Base-by-base conservation (phyloP, 2,113 vertebrate species). In the Scomber japonicus region DNA sequence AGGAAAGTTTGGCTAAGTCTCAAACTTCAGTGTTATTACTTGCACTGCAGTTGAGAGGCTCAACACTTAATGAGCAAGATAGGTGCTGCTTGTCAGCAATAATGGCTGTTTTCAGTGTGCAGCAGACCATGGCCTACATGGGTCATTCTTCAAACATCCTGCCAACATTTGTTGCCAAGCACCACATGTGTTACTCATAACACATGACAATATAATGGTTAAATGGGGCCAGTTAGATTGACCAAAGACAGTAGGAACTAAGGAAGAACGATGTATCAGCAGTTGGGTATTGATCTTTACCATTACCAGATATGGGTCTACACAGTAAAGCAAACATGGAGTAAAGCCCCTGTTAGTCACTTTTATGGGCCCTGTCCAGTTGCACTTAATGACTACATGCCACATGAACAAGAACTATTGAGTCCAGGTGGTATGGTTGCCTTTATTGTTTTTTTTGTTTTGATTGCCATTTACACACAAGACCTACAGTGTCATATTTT, bases 91-190 rank as follows among this genome's bases (percentile, higher is more conserved):
- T 90, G 90, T 93, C 91, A 89, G 90, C 30, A 60, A 57, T 93
- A 93, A 92, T 94, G 81, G 89, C 70, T 91, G 89, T 91, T 89
- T 90, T 83, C 83, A 77, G 55, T 83, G 93, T 86, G 89, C 89
- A 91, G 71, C 72, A 76, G 93, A 91, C 87, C 91, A 24, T 74
- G 77, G 67, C 62, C 65, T 67, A 31, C 68, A 51, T 62, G 73
- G 81, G 82, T 88, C 92, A 89, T 91, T 90, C 91, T 69, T 93
- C 91, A 92, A 88, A 91, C 83, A 82, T 90, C 79, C 89, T 90
- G 90, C 85, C 87, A 86, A 75, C 86, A 80, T 83, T 87, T 81
- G 88, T 91, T 93, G 91, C 91, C 89, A 75, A 78, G 90, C 90
- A 83, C 65, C 77, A 57, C 59, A 70, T 70, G 78, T 67, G 83